Evolutionary conservation across 2,113 vertebrate species (phyloP).

Genomic region (Calidris pygmaea): DNA sequence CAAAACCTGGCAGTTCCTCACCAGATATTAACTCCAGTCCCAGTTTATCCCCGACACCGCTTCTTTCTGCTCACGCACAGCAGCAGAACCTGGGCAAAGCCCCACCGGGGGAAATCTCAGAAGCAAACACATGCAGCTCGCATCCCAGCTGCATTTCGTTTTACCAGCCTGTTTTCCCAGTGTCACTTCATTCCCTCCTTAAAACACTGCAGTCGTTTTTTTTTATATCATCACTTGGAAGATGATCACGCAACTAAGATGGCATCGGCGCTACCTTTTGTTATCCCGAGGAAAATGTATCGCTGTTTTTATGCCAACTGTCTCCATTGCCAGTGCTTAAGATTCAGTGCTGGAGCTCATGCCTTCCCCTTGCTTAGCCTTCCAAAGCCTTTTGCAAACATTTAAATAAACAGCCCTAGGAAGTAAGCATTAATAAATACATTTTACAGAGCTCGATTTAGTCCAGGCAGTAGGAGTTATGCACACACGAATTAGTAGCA

Average conservation of each 20-base stretch:
- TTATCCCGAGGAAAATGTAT: constrained; percentile 16
- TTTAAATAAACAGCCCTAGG: constrained; percentile 61
- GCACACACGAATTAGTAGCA: constrained; percentile 61
- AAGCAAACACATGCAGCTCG: background rate
- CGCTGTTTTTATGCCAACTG: constrained; percentile 4
- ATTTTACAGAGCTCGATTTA: constrained; percentile 63
- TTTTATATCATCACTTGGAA: background rate
- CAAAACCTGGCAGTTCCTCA: background rate
- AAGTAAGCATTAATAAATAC: constrained; percentile 68
- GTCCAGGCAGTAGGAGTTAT: constrained; percentile 59
- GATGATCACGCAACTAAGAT: background rate
- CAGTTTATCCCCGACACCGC: background rate
- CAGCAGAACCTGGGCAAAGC: background rate
- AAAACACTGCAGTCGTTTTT: background rate
- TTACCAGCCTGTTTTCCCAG: background rate
- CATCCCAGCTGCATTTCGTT: background rate
- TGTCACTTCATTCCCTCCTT: background rate
- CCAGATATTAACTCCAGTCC: background rate
- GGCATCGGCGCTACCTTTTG: constrained; percentile 23
- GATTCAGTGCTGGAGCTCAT: constrained; percentile 24
- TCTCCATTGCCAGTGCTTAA: constrained; percentile 32
- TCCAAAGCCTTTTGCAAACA: constrained; percentile 64
- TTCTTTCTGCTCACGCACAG: background rate
- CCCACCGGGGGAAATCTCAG: background rate
- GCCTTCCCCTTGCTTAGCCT: constrained; percentile 50